phyloP scores from a whole-genome alignment of 2,797 vertebrate species.

The Sebastes oblongus region DNA sequence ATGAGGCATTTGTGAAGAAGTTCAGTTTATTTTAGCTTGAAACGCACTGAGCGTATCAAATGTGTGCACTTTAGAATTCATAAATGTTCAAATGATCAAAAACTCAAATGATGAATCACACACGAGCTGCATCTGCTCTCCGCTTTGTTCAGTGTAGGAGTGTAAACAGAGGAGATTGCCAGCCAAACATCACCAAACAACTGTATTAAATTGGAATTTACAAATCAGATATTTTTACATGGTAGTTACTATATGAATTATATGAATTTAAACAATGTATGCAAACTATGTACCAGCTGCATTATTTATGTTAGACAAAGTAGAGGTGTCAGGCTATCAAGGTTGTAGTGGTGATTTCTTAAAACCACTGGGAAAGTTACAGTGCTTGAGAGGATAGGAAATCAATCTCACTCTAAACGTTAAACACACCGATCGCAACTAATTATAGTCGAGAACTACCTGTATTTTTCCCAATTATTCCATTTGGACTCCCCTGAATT shows the following conservation, averaged over 20 bases:
- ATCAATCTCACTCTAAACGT: constrained; percentile 41
- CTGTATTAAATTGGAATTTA: background rate
- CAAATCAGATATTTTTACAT: constrained; percentile 19
- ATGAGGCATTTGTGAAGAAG: background rate
- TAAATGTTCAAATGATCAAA: constrained; percentile 54
- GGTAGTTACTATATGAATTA: background rate
- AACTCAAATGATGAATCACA: constrained; percentile 42
- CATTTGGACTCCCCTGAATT: constrained; percentile 21
- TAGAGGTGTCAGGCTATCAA: background rate
- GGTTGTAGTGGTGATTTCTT: constrained; percentile 5
- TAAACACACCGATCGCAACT: constrained; percentile 42
- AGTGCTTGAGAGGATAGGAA: constrained; percentile 26
- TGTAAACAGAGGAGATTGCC: constrained; percentile 23
- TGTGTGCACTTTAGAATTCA: constrained; percentile 41
- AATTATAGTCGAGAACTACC: constrained; percentile 37
- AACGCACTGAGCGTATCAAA: constrained; percentile 28
- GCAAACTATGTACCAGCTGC: background rate
- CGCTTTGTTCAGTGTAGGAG: constrained; percentile 23
- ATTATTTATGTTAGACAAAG: background rate
- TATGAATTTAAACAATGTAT: background rate
- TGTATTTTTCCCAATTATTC: constrained; percentile 18
- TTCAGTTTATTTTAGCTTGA: constrained; percentile 27
- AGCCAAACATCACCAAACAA: constrained; percentile 15
- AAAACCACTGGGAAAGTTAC: constrained; percentile 2
- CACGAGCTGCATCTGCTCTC: constrained; percentile 22